phyloP scores from a whole-genome alignment of 1,140 invertebrate species.

The Oreohelix idahoensis region DNA sequence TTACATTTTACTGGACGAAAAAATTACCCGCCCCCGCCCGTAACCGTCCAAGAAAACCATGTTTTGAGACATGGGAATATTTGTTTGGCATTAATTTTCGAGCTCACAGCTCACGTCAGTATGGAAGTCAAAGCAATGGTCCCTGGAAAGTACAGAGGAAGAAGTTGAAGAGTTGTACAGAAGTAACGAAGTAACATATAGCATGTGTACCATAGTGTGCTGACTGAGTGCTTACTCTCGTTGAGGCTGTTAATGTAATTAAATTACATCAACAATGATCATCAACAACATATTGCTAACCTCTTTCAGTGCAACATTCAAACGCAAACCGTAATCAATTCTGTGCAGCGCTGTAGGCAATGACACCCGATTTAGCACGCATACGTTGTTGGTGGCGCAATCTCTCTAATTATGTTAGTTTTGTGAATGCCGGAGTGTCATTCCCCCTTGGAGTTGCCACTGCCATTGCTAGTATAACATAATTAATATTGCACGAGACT shows the following conservation, averaged over 20 bases:
- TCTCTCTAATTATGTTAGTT: neutral
- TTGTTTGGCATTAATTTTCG: too few species aligned
- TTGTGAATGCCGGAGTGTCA: neutral
- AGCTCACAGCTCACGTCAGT: too few species aligned
- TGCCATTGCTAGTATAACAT: neutral
- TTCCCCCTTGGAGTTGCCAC: neutral
- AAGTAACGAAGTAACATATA: too few species aligned
- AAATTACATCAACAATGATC: neutral
- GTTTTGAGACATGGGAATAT: too few species aligned
- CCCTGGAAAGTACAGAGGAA: too few species aligned
- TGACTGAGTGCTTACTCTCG: neutral
- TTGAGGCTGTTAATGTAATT: neutral
- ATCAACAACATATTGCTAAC: neutral
- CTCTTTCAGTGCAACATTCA: neutral
- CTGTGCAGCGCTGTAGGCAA: neutral
- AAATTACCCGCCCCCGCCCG: too few species aligned
- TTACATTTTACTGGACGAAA: too few species aligned
- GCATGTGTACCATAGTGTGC: too few species aligned
- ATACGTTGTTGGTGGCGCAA: neutral
- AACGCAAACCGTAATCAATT: neutral
- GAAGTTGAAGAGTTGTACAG: too few species aligned
- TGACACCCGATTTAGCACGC: neutral
- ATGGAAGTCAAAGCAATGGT: too few species aligned
- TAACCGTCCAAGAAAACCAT: too few species aligned
- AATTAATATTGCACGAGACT: neutral